Percentiles rank a stretch among this genome's conserved stretches.
Evolutionary conservation across 2,888 invertebrate species (phyloP).

Genomic region (Cryptocephalus moraei): DNA sequence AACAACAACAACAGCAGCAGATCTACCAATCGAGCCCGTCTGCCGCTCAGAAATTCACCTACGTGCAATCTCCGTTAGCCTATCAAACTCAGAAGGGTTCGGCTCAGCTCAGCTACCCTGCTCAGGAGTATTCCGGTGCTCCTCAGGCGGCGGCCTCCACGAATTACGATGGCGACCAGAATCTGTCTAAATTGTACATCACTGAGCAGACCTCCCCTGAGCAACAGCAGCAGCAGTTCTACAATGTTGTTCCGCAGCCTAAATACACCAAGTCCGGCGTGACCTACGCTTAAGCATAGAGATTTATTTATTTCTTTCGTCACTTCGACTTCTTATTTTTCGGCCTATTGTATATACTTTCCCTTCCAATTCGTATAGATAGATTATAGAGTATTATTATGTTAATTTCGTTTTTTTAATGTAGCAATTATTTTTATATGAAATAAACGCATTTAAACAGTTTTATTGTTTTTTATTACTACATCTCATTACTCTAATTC

Average conservation of each 20-base stretch:
- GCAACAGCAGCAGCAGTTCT: constrained; percentile 13
- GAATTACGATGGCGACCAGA: constrained; percentile 7
- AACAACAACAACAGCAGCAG: constrained; percentile 5
- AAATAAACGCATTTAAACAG: no score
- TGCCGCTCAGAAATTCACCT: constrained; percentile 5
- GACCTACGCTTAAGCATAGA: constrained; percentile 14
- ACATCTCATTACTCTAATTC: no score
- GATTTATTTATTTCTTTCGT: constrained; percentile 8
- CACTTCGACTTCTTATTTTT: constrained; percentile 1
- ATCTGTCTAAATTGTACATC: constrained; percentile 14
- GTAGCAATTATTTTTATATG: no score
- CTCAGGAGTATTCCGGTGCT: constrained; percentile 5
- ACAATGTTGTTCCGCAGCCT: constrained; percentile 15
- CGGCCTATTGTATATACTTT: constrained; percentile 14
- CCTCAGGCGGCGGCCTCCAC: constrained; percentile 7
- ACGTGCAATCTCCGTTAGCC: constrained; percentile 2
- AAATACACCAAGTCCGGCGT: constrained; percentile 17
- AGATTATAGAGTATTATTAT: no score
- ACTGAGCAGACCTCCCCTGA: constrained; percentile 13
- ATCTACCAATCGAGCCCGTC: constrained; percentile 4
- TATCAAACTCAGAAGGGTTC: constrained; percentile 6
- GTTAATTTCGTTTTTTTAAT: no score
- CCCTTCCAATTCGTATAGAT: neutral
- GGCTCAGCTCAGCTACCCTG: constrained; percentile 2
- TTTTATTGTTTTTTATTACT: no score